These are phyloP conservation scores for Planococcus citri DNA, from an alignment of 1,140 invertebrate species.

Conservation along the genomic window DNA sequence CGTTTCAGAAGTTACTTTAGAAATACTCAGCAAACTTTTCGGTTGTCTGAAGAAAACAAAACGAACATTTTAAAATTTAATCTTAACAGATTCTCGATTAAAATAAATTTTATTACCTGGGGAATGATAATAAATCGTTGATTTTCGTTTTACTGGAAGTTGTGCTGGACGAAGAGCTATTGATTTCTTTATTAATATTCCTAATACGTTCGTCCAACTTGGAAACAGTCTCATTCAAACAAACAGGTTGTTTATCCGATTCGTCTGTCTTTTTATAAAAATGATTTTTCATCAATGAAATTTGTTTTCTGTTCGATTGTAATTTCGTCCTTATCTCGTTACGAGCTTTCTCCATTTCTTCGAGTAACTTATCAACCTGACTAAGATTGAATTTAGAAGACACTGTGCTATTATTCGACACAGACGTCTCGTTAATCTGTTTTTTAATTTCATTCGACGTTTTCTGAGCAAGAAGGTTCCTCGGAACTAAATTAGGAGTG, in stretches of 20 bases:
- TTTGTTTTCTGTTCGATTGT: conserved; percentile 17
- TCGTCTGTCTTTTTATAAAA: not conserved
- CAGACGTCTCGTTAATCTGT: too few species aligned
- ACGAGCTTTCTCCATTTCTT: conserved; percentile 37
- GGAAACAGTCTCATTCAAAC: not conserved
- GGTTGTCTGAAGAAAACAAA: conserved; percentile 1
- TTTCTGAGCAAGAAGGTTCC: too few species aligned
- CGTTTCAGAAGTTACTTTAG: not conserved
- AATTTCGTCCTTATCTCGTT: conserved; percentile 31
- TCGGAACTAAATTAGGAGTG: not conserved
- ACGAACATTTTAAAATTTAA: not conserved
- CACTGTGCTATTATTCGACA: not conserved
- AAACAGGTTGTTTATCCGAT: not conserved
- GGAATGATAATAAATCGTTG: not conserved
- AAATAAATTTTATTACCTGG: not conserved
- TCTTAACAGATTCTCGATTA: not conserved
- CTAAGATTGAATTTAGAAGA: conserved; percentile 32
- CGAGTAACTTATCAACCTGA: conserved; percentile 35
- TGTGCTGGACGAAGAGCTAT: not conserved
- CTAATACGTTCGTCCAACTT: not conserved
- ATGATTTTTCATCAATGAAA: not conserved
- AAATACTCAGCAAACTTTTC: not conserved
- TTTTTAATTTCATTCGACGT: too few species aligned
- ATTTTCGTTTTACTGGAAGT: not conserved
- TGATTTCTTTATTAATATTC: not conserved